Base-by-base conservation (phyloP, 2,888 invertebrate species). In the Ptilodon capucinus region DNA sequence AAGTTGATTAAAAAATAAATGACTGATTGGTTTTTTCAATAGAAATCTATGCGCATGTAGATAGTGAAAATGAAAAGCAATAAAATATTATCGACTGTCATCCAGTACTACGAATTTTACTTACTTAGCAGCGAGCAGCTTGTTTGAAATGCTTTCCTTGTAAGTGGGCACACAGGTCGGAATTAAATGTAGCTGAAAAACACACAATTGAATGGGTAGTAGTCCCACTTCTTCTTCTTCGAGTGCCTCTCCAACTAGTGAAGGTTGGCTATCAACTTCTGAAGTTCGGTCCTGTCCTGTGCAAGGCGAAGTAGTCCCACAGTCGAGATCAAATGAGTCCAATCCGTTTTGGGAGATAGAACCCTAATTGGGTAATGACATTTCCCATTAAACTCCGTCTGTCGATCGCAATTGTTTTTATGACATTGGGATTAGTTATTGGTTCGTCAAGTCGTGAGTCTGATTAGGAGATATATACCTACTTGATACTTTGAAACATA, bases 401-500 rank as follows among this genome's bases (percentile, higher is more conserved):
- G 44, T 49, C 45, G 43, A 42, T 39, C 43, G 48, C 40, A 40
- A 56, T 56, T 58, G 51, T 58, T 56, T 53, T 60, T 46, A 60
- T 50, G 54, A 51, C 53, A 54, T 57, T 50, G 16, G 53, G 59
- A 54, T 54, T 11, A n/a, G 28, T 28, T 4, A 28, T 28, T 28
- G n/a, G 8, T 11, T 68, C 53, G 47, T 52, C 46, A 48, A 66
- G 52, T 54, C 60, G 58, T 56, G 52, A 48, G 51, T 54, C 56
- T 59, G 57, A 51, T n/a, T 46, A 50, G 57, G 55, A 23, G 23
- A 8, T 68, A 68, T 69, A 71, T 61, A n/a, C n/a, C n/a, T n/a
- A n/a, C n/a, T n/a, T n/a, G n/a, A n/a, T n/a, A 68, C 63, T 64
- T 68, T 65, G 48, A 67, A 56, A 71, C 71, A 64, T 65, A 65